Percentiles rank a stretch among this genome's conserved stretches.
phyloP scores from a whole-genome alignment of 1,140 invertebrate species.

The Adelges cooleyi region DNA sequence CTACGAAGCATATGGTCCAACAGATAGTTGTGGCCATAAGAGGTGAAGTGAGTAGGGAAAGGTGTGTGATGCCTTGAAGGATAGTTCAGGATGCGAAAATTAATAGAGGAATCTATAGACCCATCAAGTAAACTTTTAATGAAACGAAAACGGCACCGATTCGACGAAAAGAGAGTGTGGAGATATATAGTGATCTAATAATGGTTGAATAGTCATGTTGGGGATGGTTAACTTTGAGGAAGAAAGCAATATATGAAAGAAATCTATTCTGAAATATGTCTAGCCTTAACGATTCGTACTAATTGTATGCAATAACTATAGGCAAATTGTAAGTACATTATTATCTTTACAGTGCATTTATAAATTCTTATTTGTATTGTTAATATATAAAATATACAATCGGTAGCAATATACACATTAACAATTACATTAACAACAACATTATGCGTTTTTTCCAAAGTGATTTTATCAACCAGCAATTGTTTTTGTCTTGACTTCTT shows the following conservation, averaged over 20 bases:
- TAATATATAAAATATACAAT: too few species aligned
- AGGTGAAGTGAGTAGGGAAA: not conserved
- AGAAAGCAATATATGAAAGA: not conserved
- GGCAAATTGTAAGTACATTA: too few species aligned
- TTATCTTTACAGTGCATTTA: too few species aligned
- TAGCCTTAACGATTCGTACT: too few species aligned
- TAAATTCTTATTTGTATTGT: too few species aligned
- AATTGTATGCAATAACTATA: too few species aligned
- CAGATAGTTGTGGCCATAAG: not conserved
- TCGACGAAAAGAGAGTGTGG: not conserved
- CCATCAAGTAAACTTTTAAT: not conserved
- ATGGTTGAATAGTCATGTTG: not conserved
- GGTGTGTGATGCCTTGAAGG: not conserved
- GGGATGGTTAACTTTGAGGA: too few species aligned
- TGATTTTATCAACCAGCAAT: too few species aligned
- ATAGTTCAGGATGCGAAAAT: not conserved
- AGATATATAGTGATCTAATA: not conserved
- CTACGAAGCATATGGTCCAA: not conserved
- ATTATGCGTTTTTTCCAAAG: too few species aligned
- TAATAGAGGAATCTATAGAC: not conserved
- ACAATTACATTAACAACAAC: too few species aligned
- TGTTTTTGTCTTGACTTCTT: too few species aligned
- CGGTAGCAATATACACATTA: too few species aligned
- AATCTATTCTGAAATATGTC: not conserved
- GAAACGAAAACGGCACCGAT: not conserved